Conservation (phyloP, 2,888 invertebrate species). For the Lasiommata megera region DNA sequence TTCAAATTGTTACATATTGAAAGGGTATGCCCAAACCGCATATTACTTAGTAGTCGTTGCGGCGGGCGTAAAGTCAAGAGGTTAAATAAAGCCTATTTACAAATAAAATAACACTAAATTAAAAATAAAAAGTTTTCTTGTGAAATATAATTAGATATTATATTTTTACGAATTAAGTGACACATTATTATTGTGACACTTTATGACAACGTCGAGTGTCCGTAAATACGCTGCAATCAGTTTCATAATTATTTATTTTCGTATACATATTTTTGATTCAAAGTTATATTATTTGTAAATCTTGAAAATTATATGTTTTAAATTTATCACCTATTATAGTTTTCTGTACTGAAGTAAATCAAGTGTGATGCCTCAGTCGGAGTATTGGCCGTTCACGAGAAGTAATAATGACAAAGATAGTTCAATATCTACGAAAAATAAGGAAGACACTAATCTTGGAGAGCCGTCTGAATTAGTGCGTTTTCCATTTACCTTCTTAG, state of each 20-base stretch:
- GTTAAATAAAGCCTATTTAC: too few species aligned
- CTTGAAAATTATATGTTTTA: background rate
- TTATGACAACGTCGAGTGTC: background rate
- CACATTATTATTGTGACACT: background rate
- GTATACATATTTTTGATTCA: background rate
- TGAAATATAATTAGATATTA: too few species aligned
- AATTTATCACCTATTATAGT: background rate
- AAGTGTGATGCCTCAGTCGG: conserved; percentile 55
- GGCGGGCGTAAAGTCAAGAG: too few species aligned
- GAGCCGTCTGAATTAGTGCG: conserved; percentile 41
- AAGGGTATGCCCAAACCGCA: too few species aligned
- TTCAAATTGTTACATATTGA: too few species aligned
- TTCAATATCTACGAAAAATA: conserved; percentile 8
- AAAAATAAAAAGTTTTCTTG: too few species aligned
- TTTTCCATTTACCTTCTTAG: too few species aligned
- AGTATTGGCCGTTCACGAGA: conserved; percentile 54
- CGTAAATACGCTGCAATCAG: background rate
- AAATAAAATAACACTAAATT: too few species aligned
- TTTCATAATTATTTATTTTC: background rate
- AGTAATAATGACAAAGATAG: conserved; percentile 15
- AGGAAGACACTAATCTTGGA: conserved; percentile 32
- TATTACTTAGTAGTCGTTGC: too few species aligned
- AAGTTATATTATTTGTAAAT: background rate
- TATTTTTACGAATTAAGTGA: too few species aligned
- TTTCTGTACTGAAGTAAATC: background rate